These are phyloP conservation scores for Momotus momota DNA, from an alignment of 2,797 vertebrate species.

Conservation along the genomic window DNA sequence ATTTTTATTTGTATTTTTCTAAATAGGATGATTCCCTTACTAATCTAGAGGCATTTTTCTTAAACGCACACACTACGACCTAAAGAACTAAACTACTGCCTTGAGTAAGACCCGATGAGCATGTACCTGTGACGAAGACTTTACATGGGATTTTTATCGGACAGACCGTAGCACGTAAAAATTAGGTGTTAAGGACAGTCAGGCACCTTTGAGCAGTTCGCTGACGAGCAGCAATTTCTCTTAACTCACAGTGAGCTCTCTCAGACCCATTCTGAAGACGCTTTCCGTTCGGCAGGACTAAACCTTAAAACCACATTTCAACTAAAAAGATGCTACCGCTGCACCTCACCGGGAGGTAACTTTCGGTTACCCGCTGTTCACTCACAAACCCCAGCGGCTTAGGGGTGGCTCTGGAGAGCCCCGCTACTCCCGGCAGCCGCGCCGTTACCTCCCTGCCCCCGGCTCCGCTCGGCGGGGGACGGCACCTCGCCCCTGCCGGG, in stretches of 20 bases:
- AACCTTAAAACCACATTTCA: not conserved
- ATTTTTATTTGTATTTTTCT: not conserved
- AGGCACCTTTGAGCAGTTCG: not conserved
- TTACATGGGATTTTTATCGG: not conserved
- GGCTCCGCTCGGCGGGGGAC: not conserved
- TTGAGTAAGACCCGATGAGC: not conserved
- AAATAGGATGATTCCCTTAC: not conserved
- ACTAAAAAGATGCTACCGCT: not conserved
- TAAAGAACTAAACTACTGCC: not conserved
- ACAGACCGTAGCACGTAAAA: not conserved
- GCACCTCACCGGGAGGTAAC: not conserved
- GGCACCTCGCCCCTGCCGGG: not conserved
- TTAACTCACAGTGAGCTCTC: not conserved
- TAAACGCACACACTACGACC: not conserved
- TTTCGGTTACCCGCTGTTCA: not conserved
- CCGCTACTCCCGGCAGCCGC: not conserved
- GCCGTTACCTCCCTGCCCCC: too few relatives aligned
- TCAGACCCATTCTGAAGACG: not conserved
- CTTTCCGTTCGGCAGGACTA: not conserved
- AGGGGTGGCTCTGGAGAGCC: rapidly evolving
- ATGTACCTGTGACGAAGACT: not conserved
- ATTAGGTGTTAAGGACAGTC: not conserved
- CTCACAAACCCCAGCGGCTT: rapidly evolving
- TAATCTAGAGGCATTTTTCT: not conserved
- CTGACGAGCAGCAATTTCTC: not conserved